Evolutionary conservation across 2,888 invertebrate genomes (phyloP), one percentile per base, ranked within the genome.

Genomic region (Apodemia duryi): DNA sequence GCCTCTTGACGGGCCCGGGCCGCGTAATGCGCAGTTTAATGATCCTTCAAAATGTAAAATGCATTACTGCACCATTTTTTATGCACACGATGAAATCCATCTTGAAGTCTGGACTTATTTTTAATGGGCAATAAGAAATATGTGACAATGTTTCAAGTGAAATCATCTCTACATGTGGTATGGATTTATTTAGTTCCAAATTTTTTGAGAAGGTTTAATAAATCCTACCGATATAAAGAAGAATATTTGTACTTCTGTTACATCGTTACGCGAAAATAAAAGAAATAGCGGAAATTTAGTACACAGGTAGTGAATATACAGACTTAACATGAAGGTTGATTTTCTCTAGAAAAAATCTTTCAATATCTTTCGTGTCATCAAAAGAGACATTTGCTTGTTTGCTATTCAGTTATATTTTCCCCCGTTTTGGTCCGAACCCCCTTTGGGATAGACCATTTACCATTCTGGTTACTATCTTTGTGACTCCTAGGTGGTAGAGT

Each of bases 11-110:
- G 85, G 83, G 76, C 77, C 77, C 79, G 77, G 77, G 78, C 78
- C 82, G 78, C 84, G 85, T 89, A 89, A 87, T 89, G 84, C 82
- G 86, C 84, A 83, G 85, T 88, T 90, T 89, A 89, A 91, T 87
- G 88, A 89, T 85, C 83, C 87, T 87, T 88, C 84, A 89, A 88
- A 88, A 88, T 88, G 87, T 89, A 82, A 88, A 88, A 86, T 86
- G 88, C 88, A 90, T 87, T 88, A 86, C 82, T 86, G 87, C 88
- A 85, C 81, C 83, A 85, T 86, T 84, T 88, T 87, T 83, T 57
- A 57, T 46, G 46, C 57, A 13, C 29, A 32, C 57, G 57, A 57
- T 11, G 57, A 57, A 57, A 57, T 57, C 57, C 29, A 32, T 11
- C 57, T 57, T 32, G 29, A 57, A 57, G 32, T 32, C 11, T 13